These are phyloP conservation scores for Ochropleura leucogaster DNA, from an alignment of 2,888 invertebrate species.

Conservation along the genomic window DNA sequence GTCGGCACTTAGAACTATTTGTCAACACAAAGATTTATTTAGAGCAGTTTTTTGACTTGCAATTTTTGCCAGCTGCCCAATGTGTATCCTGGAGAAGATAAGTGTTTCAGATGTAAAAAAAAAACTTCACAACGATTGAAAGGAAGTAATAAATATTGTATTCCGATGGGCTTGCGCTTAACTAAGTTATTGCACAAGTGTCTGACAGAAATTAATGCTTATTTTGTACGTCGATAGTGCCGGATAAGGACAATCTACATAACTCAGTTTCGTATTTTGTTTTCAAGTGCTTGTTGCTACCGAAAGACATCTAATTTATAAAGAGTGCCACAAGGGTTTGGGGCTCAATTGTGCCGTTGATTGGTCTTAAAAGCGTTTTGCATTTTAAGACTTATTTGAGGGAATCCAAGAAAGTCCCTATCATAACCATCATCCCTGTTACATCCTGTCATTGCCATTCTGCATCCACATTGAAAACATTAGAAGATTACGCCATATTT, in stretches of 20 bases:
- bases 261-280: slow-evolving; percentile 7
- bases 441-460: slow-evolving; percentile 47
- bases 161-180: slow-evolving; percentile 32
- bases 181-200: slow-evolving; percentile 48
- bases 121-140: slow-evolving; percentile 30
- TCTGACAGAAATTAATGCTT: slow-evolving; percentile 29
- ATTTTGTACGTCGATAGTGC: slow-evolving; percentile 32
- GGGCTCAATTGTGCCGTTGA: background rate
- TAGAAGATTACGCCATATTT: slow-evolving; percentile 64
- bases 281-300: slow-evolving; percentile 1
- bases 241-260: slow-evolving; percentile 26
- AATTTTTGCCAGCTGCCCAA: slow-evolving; percentile 50
- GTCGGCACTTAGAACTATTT: slow-evolving; percentile 25
- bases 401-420: background rate
- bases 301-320: background rate
- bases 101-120: slow-evolving; percentile 43
- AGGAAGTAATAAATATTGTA: slow-evolving; percentile 57
- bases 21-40: slow-evolving; percentile 55
- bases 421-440: slow-evolving; percentile 4
- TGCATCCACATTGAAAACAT: slow-evolving; percentile 59
- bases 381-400: background rate
- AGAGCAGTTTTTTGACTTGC: slow-evolving; percentile 29
- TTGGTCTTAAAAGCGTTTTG: background rate
- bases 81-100: slow-evolving; percentile 52
- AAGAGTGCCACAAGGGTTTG: background rate